These are phyloP conservation scores for Antheraea pernyi DNA, from an alignment of 1,140 invertebrate genomes.

Conservation along the genomic window DNA sequence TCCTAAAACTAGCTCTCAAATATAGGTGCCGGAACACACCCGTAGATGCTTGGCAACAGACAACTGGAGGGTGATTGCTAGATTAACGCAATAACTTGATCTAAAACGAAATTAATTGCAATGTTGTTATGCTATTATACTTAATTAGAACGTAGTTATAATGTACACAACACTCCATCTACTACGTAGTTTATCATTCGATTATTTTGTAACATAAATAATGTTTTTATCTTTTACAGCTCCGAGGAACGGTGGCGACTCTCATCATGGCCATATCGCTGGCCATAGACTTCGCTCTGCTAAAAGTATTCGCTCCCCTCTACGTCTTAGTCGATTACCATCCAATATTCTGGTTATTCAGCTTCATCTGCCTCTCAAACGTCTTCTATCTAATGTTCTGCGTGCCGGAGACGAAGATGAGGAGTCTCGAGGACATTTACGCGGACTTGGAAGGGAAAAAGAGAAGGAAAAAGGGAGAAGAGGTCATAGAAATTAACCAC, in stretches of 20 bases:
- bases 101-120: too few relatives aligned
- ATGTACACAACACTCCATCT: too few relatives aligned
- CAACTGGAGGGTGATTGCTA: too few relatives aligned
- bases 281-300: conserved; percentile 63
- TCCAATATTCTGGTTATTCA: conserved; percentile 85
- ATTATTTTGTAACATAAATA: not conserved
- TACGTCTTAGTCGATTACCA: conserved; percentile 80
- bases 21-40: too few relatives aligned
- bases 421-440: conserved; percentile 85
- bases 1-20: too few relatives aligned
- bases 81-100: too few relatives aligned
- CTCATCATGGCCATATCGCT: conserved; percentile 69
- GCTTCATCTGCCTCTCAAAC: conserved; percentile 81
- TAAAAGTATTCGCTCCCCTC: conserved; percentile 72
- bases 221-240: conserved; percentile 34
- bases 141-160: too few relatives aligned
- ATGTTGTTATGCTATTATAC: too few relatives aligned
- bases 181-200: too few relatives aligned
- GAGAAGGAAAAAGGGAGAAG: conserved; percentile 34
- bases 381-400: conserved; percentile 82
- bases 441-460: conserved; percentile 60
- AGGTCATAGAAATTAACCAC: conserved; percentile 48
- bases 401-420: conserved; percentile 88
- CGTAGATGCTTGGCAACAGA: too few relatives aligned
- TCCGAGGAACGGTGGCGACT: conserved; percentile 66